A percentile compares a stretch with the other conserved stretches of the same genome.
Conservation (phyloP, 2,888 invertebrate genomes). For the Acleris cristana region DNA sequence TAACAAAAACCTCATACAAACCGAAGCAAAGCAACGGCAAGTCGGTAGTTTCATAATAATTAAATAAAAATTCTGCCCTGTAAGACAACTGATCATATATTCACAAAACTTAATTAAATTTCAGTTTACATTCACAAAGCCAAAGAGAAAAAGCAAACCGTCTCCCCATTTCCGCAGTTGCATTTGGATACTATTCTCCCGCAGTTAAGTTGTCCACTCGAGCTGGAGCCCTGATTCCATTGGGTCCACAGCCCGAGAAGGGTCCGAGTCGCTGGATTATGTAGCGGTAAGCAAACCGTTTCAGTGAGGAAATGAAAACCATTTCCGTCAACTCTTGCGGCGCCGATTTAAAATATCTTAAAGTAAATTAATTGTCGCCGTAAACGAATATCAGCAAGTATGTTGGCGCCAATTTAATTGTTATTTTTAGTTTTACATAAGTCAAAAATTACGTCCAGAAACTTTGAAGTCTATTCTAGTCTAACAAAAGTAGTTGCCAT, state of each 20-base stretch:
- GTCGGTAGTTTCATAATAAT: neutral
- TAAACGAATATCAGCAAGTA: too few species aligned
- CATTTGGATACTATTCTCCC: conserved; percentile 23
- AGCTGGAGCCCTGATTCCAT: conserved; percentile 14
- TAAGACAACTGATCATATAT: too few species aligned
- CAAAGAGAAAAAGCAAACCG: conserved; percentile 4
- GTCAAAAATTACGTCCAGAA: too few species aligned
- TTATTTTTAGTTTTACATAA: too few species aligned
- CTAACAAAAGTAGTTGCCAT: too few species aligned
- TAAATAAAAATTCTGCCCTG: neutral
- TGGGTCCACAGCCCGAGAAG: neutral
- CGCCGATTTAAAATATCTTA: neutral
- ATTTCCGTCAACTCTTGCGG: conserved; percentile 21
- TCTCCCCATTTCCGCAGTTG: conserved; percentile 27
- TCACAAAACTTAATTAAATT: neutral
- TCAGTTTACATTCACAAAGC: conserved; percentile 8
- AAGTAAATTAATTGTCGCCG: neutral
- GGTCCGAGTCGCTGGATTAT: neutral
- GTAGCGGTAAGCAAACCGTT: conserved; percentile 2
- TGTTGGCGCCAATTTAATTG: too few species aligned
- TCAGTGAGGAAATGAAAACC: conserved; percentile 26
- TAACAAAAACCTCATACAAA: too few species aligned
- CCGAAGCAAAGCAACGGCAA: too few species aligned
- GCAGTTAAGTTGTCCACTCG: conserved; percentile 11
- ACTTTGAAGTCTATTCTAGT: too few species aligned